Evolutionary conservation across 2,797 vertebrate genomes (phyloP).

Genomic region (Rhinichthys osculus): DNA sequence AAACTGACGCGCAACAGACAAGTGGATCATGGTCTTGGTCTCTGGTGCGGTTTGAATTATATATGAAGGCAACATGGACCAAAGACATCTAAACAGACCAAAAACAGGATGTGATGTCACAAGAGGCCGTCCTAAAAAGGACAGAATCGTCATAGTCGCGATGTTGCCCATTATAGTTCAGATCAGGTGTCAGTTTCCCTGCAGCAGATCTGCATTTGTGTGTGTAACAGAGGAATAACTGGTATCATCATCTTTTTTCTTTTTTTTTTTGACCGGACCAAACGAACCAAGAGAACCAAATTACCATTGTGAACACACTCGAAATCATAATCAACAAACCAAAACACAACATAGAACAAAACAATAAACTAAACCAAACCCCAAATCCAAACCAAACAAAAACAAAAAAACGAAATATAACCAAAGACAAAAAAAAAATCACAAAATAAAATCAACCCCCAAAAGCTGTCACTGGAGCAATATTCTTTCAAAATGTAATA

Average conservation of each 20-base stretch:
- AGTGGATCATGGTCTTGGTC: not conserved
- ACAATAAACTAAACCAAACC: not conserved
- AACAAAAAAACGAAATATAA: too few species aligned
- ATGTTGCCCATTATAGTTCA: not conserved
- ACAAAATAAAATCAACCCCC: too few species aligned
- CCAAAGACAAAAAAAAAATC: too few species aligned
- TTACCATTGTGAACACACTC: not conserved
- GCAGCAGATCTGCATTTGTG: not conserved
- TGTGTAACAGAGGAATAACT: too few species aligned
- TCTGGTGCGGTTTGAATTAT: not conserved
- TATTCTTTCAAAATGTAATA: constrained; percentile 10
- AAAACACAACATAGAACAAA: not conserved
- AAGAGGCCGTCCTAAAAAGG: not conserved
- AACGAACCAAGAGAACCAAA: not conserved
- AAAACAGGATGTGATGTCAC: not conserved
- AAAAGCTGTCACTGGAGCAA: too few species aligned
- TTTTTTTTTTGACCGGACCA: not conserved
- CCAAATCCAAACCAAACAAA: too few species aligned
- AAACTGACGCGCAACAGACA: too few species aligned
- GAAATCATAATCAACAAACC: not conserved
- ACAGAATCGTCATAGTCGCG: not conserved
- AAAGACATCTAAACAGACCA: not conserved
- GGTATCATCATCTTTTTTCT: not conserved
- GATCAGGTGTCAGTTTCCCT: not conserved
- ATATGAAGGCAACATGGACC: not conserved